Conservation (phyloP, 1,140 invertebrate species). For the Propsilocerus akamusi region DNA sequence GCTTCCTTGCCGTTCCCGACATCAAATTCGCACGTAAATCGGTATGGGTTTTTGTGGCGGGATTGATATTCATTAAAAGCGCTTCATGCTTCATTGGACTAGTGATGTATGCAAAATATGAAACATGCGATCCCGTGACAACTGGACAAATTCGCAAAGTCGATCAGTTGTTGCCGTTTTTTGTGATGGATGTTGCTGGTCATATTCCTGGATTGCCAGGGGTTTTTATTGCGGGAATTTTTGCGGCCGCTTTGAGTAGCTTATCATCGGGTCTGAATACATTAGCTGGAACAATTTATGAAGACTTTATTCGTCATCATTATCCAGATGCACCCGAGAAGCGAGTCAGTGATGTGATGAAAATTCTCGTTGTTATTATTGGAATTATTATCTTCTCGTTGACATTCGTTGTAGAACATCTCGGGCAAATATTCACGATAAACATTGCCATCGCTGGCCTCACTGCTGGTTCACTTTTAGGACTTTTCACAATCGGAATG, state of each 20-base stretch:
- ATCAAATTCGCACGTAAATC: conserved; percentile 28
- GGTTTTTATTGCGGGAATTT: conserved; percentile 49
- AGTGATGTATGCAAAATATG: conserved; percentile 36
- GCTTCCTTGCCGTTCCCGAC: conserved; percentile 34
- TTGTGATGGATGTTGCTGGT: conserved; percentile 36
- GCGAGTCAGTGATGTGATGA: conserved; percentile 21
- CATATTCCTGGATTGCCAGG: conserved; percentile 38
- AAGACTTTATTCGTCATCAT: conserved; percentile 30
- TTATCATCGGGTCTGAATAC: conserved; percentile 29
- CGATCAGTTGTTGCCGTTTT: conserved; percentile 37
- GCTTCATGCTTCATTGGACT: conserved; percentile 28
- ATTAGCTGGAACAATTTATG: conserved; percentile 32
- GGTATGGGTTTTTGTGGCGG: background rate
- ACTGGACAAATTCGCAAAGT: conserved; percentile 21
- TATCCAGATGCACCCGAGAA: conserved; percentile 23
- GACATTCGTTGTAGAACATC: conserved; percentile 27
- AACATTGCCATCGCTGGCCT: conserved; percentile 26
- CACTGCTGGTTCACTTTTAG: conserved; percentile 28
- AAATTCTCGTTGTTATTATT: conserved; percentile 18
- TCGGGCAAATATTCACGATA: conserved; percentile 25
- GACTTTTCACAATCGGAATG: background rate
- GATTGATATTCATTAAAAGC: background rate
- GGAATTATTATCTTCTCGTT: conserved; percentile 28
- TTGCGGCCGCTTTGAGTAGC: conserved; percentile 40
- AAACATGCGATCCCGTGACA: conserved; percentile 36